Conservation (phyloP, 2,797 vertebrate genomes). For the Novumbra hubbsi region DNA sequence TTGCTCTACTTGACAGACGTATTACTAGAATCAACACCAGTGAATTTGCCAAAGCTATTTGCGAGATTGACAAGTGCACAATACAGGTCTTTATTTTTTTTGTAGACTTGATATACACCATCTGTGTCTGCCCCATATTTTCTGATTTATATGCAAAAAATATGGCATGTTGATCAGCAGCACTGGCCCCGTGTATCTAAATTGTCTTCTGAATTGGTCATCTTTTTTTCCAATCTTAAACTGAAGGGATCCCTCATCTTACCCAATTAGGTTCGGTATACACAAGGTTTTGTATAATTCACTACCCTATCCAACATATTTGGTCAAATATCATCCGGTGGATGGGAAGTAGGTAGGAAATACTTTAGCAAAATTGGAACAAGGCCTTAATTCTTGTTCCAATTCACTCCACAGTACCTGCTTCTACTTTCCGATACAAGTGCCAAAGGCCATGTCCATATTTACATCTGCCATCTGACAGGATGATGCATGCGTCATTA, state of each 20-base stretch:
- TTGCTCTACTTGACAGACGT: neutral
- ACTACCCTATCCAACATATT: neutral
- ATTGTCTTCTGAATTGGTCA: neutral
- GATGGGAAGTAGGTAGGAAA: neutral
- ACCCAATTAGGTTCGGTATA: neutral
- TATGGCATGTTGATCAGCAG: neutral
- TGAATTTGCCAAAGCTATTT: neutral
- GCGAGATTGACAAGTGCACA: slow-evolving; percentile 11
- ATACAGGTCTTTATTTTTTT: neutral
- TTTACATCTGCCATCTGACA: slow-evolving; percentile 56
- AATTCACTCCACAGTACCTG: neutral
- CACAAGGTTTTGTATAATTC: neutral
- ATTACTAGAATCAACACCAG: neutral
- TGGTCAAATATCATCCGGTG: neutral
- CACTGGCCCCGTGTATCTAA: neutral
- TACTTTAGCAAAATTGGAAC: neutral
- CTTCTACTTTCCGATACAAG: neutral
- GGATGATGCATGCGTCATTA: slow-evolving; percentile 60
- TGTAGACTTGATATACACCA: neutral
- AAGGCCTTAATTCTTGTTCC: neutral
- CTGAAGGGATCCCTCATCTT: neutral
- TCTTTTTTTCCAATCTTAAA: neutral
- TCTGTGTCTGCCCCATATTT: neutral
- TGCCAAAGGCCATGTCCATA: slow-evolving; percentile 28
- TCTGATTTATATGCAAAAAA: neutral